Conservation (phyloP, 2,113 vertebrate genomes). For the Ascaphus truei region DNA sequence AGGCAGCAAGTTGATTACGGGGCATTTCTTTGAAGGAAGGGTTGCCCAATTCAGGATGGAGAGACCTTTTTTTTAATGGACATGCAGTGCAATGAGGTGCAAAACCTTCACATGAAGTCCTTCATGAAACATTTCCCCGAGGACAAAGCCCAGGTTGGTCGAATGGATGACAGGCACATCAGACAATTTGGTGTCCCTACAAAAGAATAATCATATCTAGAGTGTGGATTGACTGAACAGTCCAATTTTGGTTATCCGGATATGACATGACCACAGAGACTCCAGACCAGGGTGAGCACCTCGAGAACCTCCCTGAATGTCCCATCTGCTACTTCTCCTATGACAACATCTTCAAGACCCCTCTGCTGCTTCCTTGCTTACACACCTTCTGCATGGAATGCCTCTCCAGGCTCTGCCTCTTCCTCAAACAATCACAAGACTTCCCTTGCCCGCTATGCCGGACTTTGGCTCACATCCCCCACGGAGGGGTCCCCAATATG, state of each 20-base stretch:
- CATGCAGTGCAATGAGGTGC: too few species aligned
- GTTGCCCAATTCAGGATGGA: too few species aligned
- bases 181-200: background rate
- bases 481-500: conserved; percentile 24
- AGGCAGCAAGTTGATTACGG: too few species aligned
- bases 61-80: too few species aligned
- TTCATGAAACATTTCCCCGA: too few species aligned
- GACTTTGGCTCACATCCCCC: conserved; percentile 1
- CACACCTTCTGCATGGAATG: conserved; percentile 48
- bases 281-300: background rate
- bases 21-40: too few species aligned
- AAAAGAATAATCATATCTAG: background rate
- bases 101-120: too few species aligned
- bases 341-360: conserved; percentile 32
- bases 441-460: conserved; percentile 39
- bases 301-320: conserved; percentile 2
- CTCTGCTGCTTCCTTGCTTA: conserved; percentile 21
- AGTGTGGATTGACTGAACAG: background rate
- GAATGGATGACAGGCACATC: too few species aligned
- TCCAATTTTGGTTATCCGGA: background rate
- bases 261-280: background rate
- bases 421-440: conserved; percentile 15
- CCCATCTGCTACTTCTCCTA: conserved; percentile 39
- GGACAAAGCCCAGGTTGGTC: too few species aligned
- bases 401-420: conserved; percentile 36